Conservation (phyloP, 1,140 invertebrate species). For the Drosophila nigrodunni region DNA sequence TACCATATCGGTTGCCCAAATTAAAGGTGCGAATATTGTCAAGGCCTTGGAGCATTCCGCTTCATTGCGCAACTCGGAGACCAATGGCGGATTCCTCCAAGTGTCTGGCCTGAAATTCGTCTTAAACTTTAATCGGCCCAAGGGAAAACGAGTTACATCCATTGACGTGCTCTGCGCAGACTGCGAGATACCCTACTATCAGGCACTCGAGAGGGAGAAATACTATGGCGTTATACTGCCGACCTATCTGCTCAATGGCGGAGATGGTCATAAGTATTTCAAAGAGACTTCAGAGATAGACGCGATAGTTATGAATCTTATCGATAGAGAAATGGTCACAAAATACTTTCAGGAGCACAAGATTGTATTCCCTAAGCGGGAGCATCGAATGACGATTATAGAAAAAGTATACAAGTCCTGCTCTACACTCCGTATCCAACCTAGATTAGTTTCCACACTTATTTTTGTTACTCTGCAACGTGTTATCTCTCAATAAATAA, state of each 20-base stretch:
- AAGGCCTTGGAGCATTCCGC: slow-evolving; percentile 86
- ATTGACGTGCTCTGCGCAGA: slow-evolving; percentile 85
- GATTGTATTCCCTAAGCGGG: slow-evolving; percentile 36
- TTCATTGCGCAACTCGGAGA: slow-evolving; percentile 83
- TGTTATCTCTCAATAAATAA: background rate
- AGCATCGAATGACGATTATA: slow-evolving; percentile 84
- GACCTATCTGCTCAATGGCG: slow-evolving; percentile 63
- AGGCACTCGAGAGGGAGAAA: slow-evolving; percentile 4
- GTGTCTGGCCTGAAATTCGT: slow-evolving; percentile 86
- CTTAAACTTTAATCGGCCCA: slow-evolving; percentile 85
- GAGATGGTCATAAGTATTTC: slow-evolving; percentile 65
- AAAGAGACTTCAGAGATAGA: slow-evolving; percentile 15
- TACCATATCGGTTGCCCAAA: slow-evolving; percentile 84
- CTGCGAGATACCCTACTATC: slow-evolving; percentile 84
- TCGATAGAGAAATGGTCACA: slow-evolving; percentile 46
- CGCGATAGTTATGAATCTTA: slow-evolving; percentile 12
- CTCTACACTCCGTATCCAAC: background rate
- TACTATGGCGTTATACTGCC: slow-evolving; percentile 86
- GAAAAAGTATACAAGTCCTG: slow-evolving; percentile 4
- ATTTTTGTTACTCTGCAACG: background rate
- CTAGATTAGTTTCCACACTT: background rate
- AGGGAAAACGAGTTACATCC: slow-evolving; percentile 85
- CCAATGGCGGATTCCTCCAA: slow-evolving; percentile 87
- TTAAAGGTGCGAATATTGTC: slow-evolving; percentile 84
- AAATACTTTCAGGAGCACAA: slow-evolving; percentile 60